Evolutionary conservation across 2,888 invertebrate species (phyloP), one percentile per base, ranked within the genome.

Genomic region (Sycophila texana): DNA sequence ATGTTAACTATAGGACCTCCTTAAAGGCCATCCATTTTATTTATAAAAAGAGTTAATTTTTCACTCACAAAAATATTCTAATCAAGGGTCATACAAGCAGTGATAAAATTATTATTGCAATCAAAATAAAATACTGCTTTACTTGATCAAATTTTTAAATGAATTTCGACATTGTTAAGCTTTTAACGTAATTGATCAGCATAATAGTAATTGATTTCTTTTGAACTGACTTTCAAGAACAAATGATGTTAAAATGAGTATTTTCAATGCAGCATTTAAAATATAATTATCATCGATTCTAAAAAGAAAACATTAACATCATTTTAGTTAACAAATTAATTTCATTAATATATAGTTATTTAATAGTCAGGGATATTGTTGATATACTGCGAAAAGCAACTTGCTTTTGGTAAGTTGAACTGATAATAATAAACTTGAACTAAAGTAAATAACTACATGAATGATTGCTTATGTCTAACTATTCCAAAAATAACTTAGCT

Each of bases 401-500:
- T 67, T 67, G 68, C 68, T 20, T 51, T 22, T 76, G 16, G 18
- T 55, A 76, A 76, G 39, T 55, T 70, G 76, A 55, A 76, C 70
- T 70, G 70, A 76, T 61, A 63, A 76, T 70, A 70, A 76, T 55
- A 47, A 55, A 53, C 16, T 47, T 63, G n/a, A 20, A 67, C 18
- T 39, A 20, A 65, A 66, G 26, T 74, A n/a, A 39, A 57, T 66
- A 60, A 55, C 22, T 65, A 74, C 22, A 60, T 61, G 63, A 65
- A 63, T 20, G 63, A 53, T 70, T 18, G 55, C 70, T 70, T 75
- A 70, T 70, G 47, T 76, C 47, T 63, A 70, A 20, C 55, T 63
- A 61, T 58, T 18, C 53, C 61, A 75, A 73, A 63, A 65, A 55
- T 68, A 75, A 61, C 51, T 18, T 76, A 76, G 70, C 70, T 76